phyloP scores from a whole-genome alignment of 2,888 invertebrate species.

The Choristoneura rosaceana region DNA sequence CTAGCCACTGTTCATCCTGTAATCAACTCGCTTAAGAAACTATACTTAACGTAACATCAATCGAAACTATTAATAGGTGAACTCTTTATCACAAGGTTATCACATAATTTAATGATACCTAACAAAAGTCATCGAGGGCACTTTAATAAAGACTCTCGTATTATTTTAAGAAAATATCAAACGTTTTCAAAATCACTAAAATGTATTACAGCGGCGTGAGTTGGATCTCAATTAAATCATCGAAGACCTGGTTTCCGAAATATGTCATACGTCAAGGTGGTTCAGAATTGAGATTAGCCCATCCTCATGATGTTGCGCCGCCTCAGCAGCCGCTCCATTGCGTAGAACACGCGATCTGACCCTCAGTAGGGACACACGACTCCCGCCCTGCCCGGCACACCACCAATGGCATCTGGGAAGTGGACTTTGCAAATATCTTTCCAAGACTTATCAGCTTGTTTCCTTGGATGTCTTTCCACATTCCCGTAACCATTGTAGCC shows the following conservation, averaged over 20 bases:
- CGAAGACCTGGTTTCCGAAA: background rate
- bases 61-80: conserved; percentile 58
- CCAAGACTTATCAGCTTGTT: conserved; percentile 83
- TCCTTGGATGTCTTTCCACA: conserved; percentile 56
- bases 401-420: conserved; percentile 81
- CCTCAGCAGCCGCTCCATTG: conserved; percentile 80
- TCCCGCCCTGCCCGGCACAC: conserved; percentile 82
- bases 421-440: conserved; percentile 90
- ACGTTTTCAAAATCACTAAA: conserved; percentile 26
- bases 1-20: conserved; percentile 72
- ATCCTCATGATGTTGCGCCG: conserved; percentile 83
- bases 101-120: conserved; percentile 51
- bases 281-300: conserved; percentile 65
- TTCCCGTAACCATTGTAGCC: conserved; percentile 50
- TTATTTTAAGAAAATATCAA: conserved; percentile 3
- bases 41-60: conserved; percentile 56
- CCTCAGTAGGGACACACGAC: conserved; percentile 88
- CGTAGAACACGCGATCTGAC: conserved; percentile 84
- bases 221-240: conserved; percentile 31
- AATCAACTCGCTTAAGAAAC: conserved; percentile 62
- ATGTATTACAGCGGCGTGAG: conserved; percentile 24
- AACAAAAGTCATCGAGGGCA: conserved; percentile 21
- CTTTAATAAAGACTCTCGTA: conserved; percentile 18
- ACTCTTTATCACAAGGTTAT: conserved; percentile 78
- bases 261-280: conserved; percentile 39